Evolutionary conservation across 2,888 invertebrate genomes (phyloP).

Genomic region (Clitarchus hookeri): DNA sequence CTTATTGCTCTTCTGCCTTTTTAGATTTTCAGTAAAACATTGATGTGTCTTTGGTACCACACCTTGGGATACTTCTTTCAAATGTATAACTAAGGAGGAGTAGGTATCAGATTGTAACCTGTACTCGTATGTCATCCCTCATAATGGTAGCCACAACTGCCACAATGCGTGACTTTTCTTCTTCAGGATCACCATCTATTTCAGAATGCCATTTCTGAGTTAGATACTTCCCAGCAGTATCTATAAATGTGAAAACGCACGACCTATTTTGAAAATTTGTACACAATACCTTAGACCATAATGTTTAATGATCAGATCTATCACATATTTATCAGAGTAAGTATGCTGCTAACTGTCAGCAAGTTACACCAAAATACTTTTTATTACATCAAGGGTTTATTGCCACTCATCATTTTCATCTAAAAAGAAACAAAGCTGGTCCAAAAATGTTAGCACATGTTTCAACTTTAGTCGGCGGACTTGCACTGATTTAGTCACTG

Average conservation of each 20-base stretch:
- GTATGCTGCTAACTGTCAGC: constrained; percentile 12
- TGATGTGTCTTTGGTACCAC: neutral
- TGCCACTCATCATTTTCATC: constrained; percentile 17
- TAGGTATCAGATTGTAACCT: neutral
- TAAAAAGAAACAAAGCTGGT: constrained; percentile 1
- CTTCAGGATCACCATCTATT: constrained; percentile 1
- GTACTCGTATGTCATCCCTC: neutral
- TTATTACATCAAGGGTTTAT: neutral
- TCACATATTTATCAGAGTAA: neutral
- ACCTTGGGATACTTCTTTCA: neutral
- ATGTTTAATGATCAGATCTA: constrained; percentile 12
- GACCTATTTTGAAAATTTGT: constrained; percentile 15
- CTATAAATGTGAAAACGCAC: neutral
- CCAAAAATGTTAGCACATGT: constrained; percentile 3
- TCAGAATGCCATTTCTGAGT: constrained; percentile 11
- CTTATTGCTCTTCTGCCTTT: constrained; percentile 1
- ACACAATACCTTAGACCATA: constrained; percentile 19
- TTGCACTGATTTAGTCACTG: neutral
- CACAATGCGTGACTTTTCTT: neutral
- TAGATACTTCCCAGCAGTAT: constrained; percentile 14
- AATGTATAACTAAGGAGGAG: neutral
- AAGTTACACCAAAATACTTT: neutral
- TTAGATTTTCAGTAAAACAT: constrained; percentile 17
- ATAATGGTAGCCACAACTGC: neutral
- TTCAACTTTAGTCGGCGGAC: neutral